Evolutionary conservation across 2,888 invertebrate genomes (phyloP), one percentile per base, ranked within the genome.

Genomic region (Epistrophella euchroma): DNA sequence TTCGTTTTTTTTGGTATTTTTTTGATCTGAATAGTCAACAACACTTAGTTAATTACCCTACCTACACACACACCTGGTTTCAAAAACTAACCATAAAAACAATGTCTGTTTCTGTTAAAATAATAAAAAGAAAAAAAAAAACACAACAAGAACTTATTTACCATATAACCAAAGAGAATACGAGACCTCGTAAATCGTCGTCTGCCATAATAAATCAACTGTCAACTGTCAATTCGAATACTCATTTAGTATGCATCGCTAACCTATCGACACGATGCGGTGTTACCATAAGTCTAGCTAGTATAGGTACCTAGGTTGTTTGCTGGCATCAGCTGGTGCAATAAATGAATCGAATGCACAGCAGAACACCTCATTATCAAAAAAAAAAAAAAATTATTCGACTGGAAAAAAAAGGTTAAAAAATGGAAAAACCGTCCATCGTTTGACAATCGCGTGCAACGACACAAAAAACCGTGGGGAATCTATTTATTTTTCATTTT

Each of bases 231-330:
- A 86, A 62, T 74, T 86, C 77, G 82, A 82, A 86, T 77, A 82
- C 86, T 77, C 86, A 86, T 86, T 86, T 86, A 82, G 77, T 86
- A 82, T 82, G 82, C 86, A 74, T 86, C 82, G 82, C 86, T 66
- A 78, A 78, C 77, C 70, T 86, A 86, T 86, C 86, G 82, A 71
- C 71, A 56, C 43, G 76, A 76, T 85, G n/a, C n/a, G 56, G 81
- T 85, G 76, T 85, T 76, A 85, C 81, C 68, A 55, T 10, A 60
- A 43, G 25, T 43, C 25, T 25, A 43, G 17, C 43, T 66, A n/a
- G n/a, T n/a, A n/a, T n/a, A n/a, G n/a, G n/a, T n/a, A n/a, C n/a
- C 71, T 60, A 19, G 70, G 68, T 13, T 35, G 66, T 19, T 17
- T 58, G 74, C 37, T 45, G 22, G 22, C 86, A 86, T 86, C 86